phyloP scores from a whole-genome alignment of 2,888 invertebrate genomes.

The Tachystola acroxantha region DNA sequence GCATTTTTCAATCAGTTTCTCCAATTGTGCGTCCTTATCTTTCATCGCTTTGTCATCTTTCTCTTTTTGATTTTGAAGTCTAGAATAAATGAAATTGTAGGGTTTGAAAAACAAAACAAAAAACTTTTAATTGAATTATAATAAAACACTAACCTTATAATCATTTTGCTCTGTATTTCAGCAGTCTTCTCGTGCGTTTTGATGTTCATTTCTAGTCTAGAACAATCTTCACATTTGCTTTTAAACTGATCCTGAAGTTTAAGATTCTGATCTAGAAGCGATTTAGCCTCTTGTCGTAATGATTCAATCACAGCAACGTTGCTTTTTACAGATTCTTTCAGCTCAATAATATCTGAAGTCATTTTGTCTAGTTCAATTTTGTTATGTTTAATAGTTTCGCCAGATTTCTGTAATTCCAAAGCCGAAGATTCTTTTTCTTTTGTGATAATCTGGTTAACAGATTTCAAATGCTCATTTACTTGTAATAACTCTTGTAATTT shows the following conservation, averaged over 20 bases:
- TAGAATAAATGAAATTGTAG: constrained; percentile 16
- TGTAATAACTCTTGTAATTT: constrained; percentile 29
- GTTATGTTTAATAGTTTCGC: constrained; percentile 42
- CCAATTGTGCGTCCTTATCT: constrained; percentile 48
- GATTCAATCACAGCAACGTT: constrained; percentile 43
- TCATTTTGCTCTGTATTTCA: constrained; percentile 59
- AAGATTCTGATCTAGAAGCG: constrained; percentile 45
- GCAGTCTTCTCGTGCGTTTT: constrained; percentile 65
- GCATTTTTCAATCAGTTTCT: constrained; percentile 44
- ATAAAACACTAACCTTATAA: constrained; percentile 59
- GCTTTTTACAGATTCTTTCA: constrained; percentile 50
- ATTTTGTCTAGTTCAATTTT: constrained; percentile 50
- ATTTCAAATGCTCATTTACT: constrained; percentile 39
- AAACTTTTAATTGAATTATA: too few relatives aligned
- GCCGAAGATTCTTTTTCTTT: constrained; percentile 48
- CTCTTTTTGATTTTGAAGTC: constrained; percentile 54
- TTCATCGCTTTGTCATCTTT: constrained; percentile 37
- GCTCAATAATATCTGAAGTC: constrained; percentile 46
- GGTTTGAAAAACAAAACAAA: constrained; percentile 1
- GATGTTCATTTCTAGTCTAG: constrained; percentile 51
- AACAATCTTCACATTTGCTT: constrained; percentile 43
- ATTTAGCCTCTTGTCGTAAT: constrained; percentile 45
- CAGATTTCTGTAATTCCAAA: constrained; percentile 48
- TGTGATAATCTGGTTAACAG: constrained; percentile 38
- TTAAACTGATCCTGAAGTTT: constrained; percentile 48